Conservation (phyloP, 1,140 invertebrate genomes). For the Papilio helenus region DNA sequence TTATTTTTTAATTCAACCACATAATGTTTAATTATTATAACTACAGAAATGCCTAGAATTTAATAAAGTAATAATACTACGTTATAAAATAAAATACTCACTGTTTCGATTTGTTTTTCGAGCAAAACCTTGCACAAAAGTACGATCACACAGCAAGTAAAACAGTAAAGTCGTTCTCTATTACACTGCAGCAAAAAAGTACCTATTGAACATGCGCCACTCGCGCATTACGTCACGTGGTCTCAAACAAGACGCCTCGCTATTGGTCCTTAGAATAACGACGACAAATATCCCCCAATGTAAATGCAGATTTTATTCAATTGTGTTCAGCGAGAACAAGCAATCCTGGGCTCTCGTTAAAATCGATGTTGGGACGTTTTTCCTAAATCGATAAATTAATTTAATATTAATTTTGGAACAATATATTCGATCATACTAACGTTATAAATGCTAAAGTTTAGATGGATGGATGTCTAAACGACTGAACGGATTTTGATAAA, state of each 20-base stretch:
- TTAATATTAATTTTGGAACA: constrained; percentile 37
- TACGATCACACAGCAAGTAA: not conserved
- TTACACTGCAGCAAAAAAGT: constrained; percentile 11
- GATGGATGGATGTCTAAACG: too few relatives aligned
- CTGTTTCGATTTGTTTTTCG: constrained; percentile 26
- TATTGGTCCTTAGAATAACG: not conserved
- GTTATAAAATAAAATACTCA: not conserved
- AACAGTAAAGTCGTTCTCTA: constrained; percentile 31
- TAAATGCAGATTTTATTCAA: not conserved
- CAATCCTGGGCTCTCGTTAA: not conserved
- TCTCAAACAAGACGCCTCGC: not conserved
- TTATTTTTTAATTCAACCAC: constrained; percentile 48
- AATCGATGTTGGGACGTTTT: not conserved
- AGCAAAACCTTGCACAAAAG: constrained; percentile 11
- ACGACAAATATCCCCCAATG: not conserved
- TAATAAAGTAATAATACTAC: not conserved
- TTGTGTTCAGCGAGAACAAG: not conserved
- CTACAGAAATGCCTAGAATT: not conserved
- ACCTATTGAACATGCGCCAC: not conserved
- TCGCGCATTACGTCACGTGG: not conserved
- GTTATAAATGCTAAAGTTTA: too few relatives aligned
- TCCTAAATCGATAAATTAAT: constrained; percentile 8
- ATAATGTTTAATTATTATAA: not conserved
- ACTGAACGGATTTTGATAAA: too few relatives aligned
- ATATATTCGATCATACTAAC: not conserved